Conservation (phyloP, 2,888 invertebrate genomes). For the Lissocephala sabroskyi region DNA sequence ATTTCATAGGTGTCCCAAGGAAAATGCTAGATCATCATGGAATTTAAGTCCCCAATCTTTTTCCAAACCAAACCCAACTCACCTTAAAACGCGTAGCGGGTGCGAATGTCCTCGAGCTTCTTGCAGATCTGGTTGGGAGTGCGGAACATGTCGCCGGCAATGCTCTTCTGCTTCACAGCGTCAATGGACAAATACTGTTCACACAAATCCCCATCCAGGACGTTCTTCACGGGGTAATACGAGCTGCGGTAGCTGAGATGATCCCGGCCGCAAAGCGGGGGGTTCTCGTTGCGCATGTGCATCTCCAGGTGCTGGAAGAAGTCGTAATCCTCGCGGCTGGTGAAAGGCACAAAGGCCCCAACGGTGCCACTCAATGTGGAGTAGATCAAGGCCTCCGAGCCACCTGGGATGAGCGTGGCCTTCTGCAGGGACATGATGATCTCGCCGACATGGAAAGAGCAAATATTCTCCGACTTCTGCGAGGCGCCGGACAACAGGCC, state of each 20-base stretch:
- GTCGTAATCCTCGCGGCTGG: constrained; percentile 97
- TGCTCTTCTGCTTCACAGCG: constrained; percentile 92
- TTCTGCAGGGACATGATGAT: constrained; percentile 96
- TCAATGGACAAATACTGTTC: constrained; percentile 99
- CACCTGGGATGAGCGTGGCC: constrained; percentile 96
- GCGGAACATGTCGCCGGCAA: constrained; percentile 94
- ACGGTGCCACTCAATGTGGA: constrained; percentile 95
- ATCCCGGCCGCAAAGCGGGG: constrained; percentile 97
- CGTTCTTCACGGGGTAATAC: constrained; percentile 94
- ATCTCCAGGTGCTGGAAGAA: constrained; percentile 99
- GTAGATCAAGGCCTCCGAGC: constrained; percentile 96
- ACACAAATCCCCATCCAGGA: constrained; percentile 98
- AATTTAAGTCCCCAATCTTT: too few species aligned
- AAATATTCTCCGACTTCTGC: constrained; percentile 94
- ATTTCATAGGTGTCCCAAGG: constrained; percentile 72
- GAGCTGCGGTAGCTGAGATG: constrained; percentile 97
- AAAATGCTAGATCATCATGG: constrained; percentile 60
- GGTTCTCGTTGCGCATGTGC: constrained; percentile 98
- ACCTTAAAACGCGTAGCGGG: constrained; percentile 91
- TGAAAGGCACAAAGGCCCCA: constrained; percentile 94
- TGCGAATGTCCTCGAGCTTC: constrained; percentile 98
- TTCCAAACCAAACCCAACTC: too few species aligned
- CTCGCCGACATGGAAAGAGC: constrained; percentile 97
- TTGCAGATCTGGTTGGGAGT: constrained; percentile 98
- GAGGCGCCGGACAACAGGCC: constrained; percentile 96